Conservation (phyloP, 2,888 invertebrate genomes). For the Amorpha juglandis region DNA sequence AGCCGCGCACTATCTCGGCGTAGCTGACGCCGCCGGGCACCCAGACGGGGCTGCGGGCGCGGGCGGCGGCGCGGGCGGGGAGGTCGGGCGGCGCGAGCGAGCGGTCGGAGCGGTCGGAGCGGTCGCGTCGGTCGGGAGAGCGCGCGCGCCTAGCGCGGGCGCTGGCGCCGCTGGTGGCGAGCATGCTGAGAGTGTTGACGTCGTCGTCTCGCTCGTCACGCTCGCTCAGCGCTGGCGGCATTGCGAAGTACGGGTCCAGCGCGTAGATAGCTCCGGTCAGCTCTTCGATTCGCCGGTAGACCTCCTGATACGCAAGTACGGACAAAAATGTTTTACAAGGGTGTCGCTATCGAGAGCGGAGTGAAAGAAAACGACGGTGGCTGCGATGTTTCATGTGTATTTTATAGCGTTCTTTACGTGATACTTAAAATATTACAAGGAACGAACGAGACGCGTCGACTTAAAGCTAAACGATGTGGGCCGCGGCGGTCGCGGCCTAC, state of each 20-base stretch:
- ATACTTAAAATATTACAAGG: constrained; percentile 64
- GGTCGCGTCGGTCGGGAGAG: constrained; percentile 73
- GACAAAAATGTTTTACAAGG: constrained; percentile 78
- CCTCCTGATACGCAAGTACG: constrained; percentile 87
- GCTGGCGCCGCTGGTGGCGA: constrained; percentile 72
- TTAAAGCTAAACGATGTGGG: constrained; percentile 60
- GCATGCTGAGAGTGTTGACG: constrained; percentile 79
- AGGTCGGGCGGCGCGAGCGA: constrained; percentile 37
- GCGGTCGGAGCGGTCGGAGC: constrained; percentile 66
- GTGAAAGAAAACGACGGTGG: constrained; percentile 73
- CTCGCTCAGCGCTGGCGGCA: constrained; percentile 84
- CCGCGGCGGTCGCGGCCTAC: constrained; percentile 63
- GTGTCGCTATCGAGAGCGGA: constrained; percentile 59
- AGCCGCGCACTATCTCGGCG: constrained; percentile 90
- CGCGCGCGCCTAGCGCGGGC: constrained; percentile 79
- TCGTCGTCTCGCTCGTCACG: constrained; percentile 86
- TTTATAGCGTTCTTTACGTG: constrained; percentile 58
- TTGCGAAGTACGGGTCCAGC: constrained; percentile 89
- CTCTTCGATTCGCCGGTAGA: constrained; percentile 88
- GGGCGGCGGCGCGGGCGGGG: constrained; percentile 26
- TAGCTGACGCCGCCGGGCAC: constrained; percentile 89
- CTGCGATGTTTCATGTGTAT: constrained; percentile 74
- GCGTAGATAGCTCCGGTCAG: constrained; percentile 89
- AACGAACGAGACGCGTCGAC: constrained; percentile 67
- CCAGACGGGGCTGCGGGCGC: constrained; percentile 87